Evolutionary conservation across 2,888 invertebrate species (phyloP).

Genomic region (Lordiphosa andalusiaca): DNA sequence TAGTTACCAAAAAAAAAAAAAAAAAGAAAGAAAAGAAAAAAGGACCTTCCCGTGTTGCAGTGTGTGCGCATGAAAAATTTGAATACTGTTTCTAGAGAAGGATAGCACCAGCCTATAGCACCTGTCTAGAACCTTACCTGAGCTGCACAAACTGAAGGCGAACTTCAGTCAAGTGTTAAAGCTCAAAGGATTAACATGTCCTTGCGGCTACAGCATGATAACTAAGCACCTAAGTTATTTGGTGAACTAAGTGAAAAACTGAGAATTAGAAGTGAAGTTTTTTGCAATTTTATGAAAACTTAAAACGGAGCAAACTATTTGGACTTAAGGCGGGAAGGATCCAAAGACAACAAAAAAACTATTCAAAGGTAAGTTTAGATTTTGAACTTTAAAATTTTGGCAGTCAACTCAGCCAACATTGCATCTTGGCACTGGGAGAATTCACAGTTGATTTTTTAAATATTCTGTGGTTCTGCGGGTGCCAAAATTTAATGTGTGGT

Average conservation of each 20-base stretch:
- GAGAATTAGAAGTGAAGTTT: constrained; percentile 4
- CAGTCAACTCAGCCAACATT: constrained; percentile 45
- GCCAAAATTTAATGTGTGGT: constrained; percentile 77
- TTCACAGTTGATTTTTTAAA: constrained; percentile 78
- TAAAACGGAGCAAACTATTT: too few relatives aligned
- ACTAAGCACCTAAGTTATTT: constrained; percentile 15
- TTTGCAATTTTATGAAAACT: too few relatives aligned
- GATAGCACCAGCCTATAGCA: constrained; percentile 53
- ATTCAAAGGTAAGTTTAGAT: too few relatives aligned
- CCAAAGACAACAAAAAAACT: too few relatives aligned
- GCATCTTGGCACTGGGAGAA: constrained; percentile 81
- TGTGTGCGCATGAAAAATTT: constrained; percentile 24
- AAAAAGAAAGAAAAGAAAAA: not conserved
- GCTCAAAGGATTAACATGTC: constrained; percentile 80
- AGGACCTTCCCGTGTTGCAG: constrained; percentile 21
- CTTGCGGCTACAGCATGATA: constrained; percentile 59
- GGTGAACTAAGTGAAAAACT: constrained; percentile 12
- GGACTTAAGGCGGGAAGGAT: too few relatives aligned
- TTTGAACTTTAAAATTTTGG: too few relatives aligned
- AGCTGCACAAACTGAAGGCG: constrained; percentile 63
- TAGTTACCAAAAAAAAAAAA: constrained; percentile 43
- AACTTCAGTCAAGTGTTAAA: constrained; percentile 78
- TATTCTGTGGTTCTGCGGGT: constrained; percentile 81
- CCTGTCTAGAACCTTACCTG: constrained; percentile 53
- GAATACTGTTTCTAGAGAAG: constrained; percentile 55